phyloP scores from a whole-genome alignment of 2,113 vertebrate species.

The Sterrhoptilus dennistouni region DNA sequence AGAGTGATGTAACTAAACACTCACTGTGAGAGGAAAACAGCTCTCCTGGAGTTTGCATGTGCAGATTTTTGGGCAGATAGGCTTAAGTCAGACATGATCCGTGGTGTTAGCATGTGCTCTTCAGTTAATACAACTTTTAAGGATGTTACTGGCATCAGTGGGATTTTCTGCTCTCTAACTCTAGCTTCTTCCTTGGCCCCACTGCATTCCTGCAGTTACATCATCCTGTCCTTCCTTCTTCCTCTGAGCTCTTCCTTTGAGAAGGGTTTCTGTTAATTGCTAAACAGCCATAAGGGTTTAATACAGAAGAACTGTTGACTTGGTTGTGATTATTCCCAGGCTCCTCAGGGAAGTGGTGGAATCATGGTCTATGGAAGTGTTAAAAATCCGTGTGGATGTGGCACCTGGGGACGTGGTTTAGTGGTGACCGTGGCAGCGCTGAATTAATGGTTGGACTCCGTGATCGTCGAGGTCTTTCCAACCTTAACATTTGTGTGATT shows the following conservation, averaged over 20 bases:
- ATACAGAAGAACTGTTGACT: not conserved
- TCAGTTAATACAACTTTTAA: not conserved
- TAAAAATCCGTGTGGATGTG: not conserved
- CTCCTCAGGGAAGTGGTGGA: not conserved
- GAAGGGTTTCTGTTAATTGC: not conserved
- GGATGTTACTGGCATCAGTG: not conserved
- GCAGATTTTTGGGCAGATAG: not conserved
- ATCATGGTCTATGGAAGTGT: not conserved
- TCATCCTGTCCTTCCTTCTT: not conserved
- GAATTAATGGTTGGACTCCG: not conserved
- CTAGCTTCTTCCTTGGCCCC: not conserved
- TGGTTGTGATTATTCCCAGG: not conserved
- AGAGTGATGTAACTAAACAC: not conserved
- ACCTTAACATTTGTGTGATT: not conserved
- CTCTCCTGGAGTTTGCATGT: not conserved
- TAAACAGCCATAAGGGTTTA: not conserved
- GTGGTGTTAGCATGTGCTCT: not conserved
- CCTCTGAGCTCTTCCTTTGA: not conserved
- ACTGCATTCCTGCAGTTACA: not conserved
- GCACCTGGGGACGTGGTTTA: not conserved
- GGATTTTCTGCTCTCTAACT: not conserved
- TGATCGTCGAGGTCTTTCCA: not conserved
- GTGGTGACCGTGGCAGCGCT: not conserved
- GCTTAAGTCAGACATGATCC: not conserved
- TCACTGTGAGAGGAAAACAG: not conserved